phyloP scores from a whole-genome alignment of 1,140 invertebrate species.

The Drosophila parabipectinata region DNA sequence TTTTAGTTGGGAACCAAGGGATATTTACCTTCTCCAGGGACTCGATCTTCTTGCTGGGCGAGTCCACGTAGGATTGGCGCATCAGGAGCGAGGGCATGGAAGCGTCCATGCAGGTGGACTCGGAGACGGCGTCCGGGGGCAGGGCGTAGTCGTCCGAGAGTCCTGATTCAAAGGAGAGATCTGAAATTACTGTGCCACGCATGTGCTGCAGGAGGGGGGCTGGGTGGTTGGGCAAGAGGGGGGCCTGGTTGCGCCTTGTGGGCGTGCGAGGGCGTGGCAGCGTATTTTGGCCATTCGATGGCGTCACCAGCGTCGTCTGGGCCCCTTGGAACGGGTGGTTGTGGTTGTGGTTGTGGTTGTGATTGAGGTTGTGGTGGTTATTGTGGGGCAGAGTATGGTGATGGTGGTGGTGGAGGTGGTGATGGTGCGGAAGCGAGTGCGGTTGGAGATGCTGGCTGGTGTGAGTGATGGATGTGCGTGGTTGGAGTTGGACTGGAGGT shows the following conservation, averaged over 20 bases:
- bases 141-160: conserved; percentile 98
- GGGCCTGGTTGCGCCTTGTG: conserved; percentile 53
- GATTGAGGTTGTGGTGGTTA: conserved; percentile 22
- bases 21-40: conserved; percentile 91
- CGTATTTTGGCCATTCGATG: conserved; percentile 53
- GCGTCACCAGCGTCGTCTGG: conserved; percentile 10
- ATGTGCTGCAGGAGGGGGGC: conserved; percentile 52
- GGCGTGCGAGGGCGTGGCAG: conserved; percentile 58
- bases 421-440: conserved; percentile 13
- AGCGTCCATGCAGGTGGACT: conserved; percentile 89
- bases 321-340: conserved; percentile 38
- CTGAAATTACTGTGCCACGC: conserved; percentile 86
- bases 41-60: conserved; percentile 89
- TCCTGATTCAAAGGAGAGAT: conserved; percentile 96
- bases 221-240: conserved; percentile 51
- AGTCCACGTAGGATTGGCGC: conserved; percentile 88
- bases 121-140: conserved; percentile 95
- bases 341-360: conserved; percentile 13
- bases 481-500: conserved; percentile 40
- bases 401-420: conserved; percentile 26
- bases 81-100: conserved; percentile 88
- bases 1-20: too few species aligned
- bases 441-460: conserved; percentile 42
- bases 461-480: conserved; percentile 43
- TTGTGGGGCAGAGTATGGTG: conserved; percentile 41